Conservation (phyloP, 2,888 invertebrate species). For the Eutolmus rufibarbis region DNA sequence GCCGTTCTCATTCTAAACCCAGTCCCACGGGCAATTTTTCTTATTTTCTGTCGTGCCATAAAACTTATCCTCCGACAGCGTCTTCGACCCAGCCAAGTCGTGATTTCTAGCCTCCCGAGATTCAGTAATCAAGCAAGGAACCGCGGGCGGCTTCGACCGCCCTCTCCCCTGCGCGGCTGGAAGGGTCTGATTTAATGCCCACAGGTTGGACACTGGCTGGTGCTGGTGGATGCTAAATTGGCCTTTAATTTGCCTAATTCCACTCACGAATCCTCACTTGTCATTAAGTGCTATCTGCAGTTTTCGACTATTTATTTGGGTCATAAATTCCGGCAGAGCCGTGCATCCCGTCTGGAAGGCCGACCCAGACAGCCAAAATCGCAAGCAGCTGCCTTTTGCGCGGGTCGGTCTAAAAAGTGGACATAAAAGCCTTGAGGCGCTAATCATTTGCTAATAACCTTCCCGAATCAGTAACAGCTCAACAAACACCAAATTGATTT, state of each 20-base stretch:
- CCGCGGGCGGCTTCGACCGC: background rate
- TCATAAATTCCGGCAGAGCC: background rate
- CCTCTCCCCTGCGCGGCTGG: background rate
- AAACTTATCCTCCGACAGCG: slow-evolving; percentile 15
- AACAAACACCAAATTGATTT: background rate
- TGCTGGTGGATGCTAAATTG: slow-evolving; percentile 16
- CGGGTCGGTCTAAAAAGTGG: background rate
- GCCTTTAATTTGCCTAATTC: slow-evolving; percentile 38
- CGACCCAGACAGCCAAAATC: background rate
- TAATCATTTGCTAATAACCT: slow-evolving; percentile 20
- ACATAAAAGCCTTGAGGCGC: background rate
- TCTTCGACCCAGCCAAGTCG: slow-evolving; percentile 11
- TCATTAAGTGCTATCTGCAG: slow-evolving; percentile 29
- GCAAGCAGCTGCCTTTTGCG: background rate
- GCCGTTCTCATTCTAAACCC: background rate
- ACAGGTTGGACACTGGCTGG: background rate
- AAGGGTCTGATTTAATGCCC: slow-evolving; percentile 10
- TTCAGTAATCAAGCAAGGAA: background rate
- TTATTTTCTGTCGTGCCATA: slow-evolving; percentile 10
- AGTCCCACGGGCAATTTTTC: slow-evolving; percentile 10
- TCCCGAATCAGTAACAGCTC: background rate
- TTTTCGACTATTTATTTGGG: slow-evolving; percentile 33
- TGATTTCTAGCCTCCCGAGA: slow-evolving; percentile 18
- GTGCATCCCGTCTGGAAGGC: background rate
- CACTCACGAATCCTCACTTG: slow-evolving; percentile 15